A percentile compares a stretch with the other conserved stretches of the same genome.
These are phyloP conservation scores for Aurelia aurita complex sp. Pacific DNA, from an alignment of 30 jellyfish, hydroid and myxozoan species.

Conservation along the genomic window DNA sequence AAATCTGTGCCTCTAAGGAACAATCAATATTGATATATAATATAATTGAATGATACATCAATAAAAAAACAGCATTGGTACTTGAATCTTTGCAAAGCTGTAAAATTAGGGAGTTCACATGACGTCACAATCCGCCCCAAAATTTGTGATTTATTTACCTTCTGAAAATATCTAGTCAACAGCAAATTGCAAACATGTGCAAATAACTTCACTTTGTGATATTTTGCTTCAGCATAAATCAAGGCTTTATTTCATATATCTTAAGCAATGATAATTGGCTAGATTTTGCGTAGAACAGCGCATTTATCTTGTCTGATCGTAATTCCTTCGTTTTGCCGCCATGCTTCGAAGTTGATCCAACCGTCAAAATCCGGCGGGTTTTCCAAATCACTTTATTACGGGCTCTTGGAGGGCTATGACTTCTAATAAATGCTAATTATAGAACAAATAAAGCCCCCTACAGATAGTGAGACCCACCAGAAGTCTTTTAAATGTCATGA, in stretches of 20 bases:
- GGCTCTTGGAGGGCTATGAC: constrained; percentile 6
- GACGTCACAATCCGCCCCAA: constrained; percentile 8
- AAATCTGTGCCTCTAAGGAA: too few relatives aligned
- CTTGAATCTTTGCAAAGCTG: too few relatives aligned
- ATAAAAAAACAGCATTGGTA: too few relatives aligned
- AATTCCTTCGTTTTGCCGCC: constrained; percentile 22
- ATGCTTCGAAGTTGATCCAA: constrained; percentile 8
- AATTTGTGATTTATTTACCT: background rate
- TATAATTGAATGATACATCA: too few relatives aligned
- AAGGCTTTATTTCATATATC: background rate
- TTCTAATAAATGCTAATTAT: too few relatives aligned
- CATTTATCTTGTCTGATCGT: constrained; percentile 8
- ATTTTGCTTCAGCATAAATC: constrained; percentile 13
- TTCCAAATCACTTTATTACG: background rate
- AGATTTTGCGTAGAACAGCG: constrained; percentile 8
- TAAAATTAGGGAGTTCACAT: constrained; percentile 3
- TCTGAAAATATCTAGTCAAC: background rate
- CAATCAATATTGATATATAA: too few relatives aligned
- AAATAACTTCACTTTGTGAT: constrained; percentile 6
- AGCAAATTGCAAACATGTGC: background rate
- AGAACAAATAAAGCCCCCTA: too few relatives aligned
- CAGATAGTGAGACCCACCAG: too few relatives aligned
- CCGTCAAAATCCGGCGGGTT: constrained; percentile 14
- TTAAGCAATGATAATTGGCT: background rate
- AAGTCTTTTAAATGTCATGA: too few relatives aligned